A percentile compares a stretch with the other conserved stretches of the same genome.
Evolutionary conservation across 2,888 invertebrate genomes (phyloP).

Genomic region (Rutpela maculata): DNA sequence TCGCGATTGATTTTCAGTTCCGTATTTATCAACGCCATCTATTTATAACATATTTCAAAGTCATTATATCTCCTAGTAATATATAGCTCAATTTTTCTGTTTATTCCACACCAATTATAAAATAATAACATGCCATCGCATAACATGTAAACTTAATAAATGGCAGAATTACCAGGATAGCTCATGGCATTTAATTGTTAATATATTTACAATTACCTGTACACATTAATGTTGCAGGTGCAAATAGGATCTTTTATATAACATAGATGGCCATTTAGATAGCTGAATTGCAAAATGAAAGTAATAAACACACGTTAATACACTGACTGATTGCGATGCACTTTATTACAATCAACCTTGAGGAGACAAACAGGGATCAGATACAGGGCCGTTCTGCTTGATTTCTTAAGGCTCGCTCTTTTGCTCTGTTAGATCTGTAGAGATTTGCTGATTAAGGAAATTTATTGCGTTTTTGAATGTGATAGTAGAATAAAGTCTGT

Average conservation of each 20-base stretch:
- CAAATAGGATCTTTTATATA: slow-evolving; percentile 10
- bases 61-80: not conserved
- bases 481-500: not conserved
- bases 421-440: not conserved
- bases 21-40: not conserved
- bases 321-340: slow-evolving; percentile 23
- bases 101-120: not conserved
- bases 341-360: slow-evolving; percentile 18
- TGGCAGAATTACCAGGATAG: slow-evolving; percentile 14
- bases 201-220: slow-evolving; percentile 22
- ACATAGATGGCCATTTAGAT: slow-evolving; percentile 32
- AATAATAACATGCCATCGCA: slow-evolving; percentile 1
- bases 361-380: not conserved
- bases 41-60: not conserved
- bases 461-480: not conserved
- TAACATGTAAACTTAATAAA: not conserved
- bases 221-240: slow-evolving; percentile 26
- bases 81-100: not conserved
- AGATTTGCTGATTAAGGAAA: not conserved
- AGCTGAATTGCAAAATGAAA: slow-evolving; percentile 17
- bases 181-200: slow-evolving; percentile 28
- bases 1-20: not conserved
- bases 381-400: slow-evolving; percentile 20
- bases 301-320: slow-evolving; percentile 10
- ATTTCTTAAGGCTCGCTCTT: not conserved